Conservation (phyloP, 2,888 invertebrate genomes). For the Melieria picta region DNA sequence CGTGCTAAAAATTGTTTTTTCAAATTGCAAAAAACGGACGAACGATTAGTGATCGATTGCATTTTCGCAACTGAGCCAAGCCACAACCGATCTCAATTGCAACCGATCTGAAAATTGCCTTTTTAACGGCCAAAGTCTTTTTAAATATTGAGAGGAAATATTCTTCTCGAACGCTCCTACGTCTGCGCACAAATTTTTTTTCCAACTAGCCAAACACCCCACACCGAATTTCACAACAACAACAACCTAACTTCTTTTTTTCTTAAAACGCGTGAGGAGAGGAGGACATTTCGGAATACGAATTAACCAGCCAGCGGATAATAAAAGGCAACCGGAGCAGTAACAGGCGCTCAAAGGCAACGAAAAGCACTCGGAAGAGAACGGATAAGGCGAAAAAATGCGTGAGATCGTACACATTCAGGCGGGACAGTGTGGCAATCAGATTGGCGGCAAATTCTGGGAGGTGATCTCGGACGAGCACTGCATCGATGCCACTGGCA, state of each 20-base stretch:
- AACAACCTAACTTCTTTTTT: background rate
- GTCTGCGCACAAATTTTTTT: slow-evolving; percentile 21
- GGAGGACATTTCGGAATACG: background rate
- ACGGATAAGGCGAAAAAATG: slow-evolving; percentile 71
- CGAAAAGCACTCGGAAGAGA: background rate
- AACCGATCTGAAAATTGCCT: background rate
- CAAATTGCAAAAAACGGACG: slow-evolving; percentile 30
- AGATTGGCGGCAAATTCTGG: slow-evolving; percentile 97
- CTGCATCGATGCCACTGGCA: slow-evolving; percentile 91
- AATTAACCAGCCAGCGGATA: no score
- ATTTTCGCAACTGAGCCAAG: slow-evolving; percentile 18
- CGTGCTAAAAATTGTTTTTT: slow-evolving; percentile 35
- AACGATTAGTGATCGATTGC: slow-evolving; percentile 19
- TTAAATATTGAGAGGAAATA: background rate
- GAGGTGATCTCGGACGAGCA: slow-evolving; percentile 97
- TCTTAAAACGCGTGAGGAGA: background rate
- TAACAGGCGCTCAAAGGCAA: background rate
- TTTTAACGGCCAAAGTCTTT: background rate
- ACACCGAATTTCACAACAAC: background rate
- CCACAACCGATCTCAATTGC: background rate
- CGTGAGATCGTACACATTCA: slow-evolving; percentile 97
- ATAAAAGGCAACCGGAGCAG: slow-evolving; percentile 6
- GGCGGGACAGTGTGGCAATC: slow-evolving; percentile 95
- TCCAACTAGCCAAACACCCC: background rate
- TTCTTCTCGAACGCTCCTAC: slow-evolving; percentile 7